phyloP scores from a whole-genome alignment of 2,888 invertebrate genomes.

The Diaprepes abbreviatus region DNA sequence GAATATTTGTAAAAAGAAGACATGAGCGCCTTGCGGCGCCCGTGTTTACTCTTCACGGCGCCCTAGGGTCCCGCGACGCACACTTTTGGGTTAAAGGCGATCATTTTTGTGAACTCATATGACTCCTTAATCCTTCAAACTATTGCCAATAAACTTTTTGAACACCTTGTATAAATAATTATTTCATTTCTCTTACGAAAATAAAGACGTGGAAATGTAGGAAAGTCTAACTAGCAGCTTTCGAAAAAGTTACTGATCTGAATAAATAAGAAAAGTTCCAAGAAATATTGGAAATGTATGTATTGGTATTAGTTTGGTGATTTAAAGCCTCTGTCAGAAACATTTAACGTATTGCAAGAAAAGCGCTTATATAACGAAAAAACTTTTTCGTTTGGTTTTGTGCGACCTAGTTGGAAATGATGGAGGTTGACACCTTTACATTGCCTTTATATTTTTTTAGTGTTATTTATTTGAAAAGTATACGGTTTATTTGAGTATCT shows the following conservation, averaged over 20 bases:
- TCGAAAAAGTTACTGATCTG: constrained; percentile 19
- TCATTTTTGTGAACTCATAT: too few species aligned
- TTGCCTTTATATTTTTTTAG: background rate
- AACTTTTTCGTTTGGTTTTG: background rate
- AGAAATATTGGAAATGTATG: constrained; percentile 38
- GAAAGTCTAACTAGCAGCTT: constrained; percentile 8
- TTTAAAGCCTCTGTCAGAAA: constrained; percentile 36
- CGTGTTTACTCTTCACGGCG: too few species aligned
- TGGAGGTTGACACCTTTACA: background rate
- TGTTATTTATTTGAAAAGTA: too few species aligned
- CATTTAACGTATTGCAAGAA: constrained; percentile 24
- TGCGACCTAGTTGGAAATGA: background rate
- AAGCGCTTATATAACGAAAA: constrained; percentile 9
- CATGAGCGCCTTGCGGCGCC: too few species aligned
- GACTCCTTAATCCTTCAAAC: too few species aligned
- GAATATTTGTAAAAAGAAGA: too few species aligned
- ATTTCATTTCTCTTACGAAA: background rate
- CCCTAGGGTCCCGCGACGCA: too few species aligned
- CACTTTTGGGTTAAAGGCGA: too few species aligned
- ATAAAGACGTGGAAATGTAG: background rate
- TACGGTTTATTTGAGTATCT: too few species aligned
- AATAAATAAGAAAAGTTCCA: constrained; percentile 35
- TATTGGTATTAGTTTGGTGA: constrained; percentile 31
- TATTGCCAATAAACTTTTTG: too few species aligned
- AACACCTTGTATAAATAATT: too few species aligned